Base-by-base conservation (phyloP, 2,113 vertebrate genomes). In the Hystrix cristata region DNA sequence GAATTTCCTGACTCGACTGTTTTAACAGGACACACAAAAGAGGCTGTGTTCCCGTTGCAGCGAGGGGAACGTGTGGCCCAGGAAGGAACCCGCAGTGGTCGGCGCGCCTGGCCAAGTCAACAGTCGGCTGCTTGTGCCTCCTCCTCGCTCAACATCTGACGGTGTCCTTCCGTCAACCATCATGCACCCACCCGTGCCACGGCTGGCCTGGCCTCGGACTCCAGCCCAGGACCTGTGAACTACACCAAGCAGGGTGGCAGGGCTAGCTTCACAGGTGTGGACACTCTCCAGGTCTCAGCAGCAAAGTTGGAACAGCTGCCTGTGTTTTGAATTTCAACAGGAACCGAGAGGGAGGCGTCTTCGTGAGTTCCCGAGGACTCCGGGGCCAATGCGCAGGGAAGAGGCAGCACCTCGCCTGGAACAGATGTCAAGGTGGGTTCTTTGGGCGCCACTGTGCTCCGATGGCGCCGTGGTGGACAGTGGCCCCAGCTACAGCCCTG, bases 1-100 rank as follows among this genome's bases (percentile, higher is more conserved):
- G 62, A 43, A n/a, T 43, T 87, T 88, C 96, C 87, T 67, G 95
- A 57, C 79, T 69, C 25, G n/a, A 23, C 29, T 31, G 72, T 67
- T 59, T 9, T 11, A 19, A 6, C 3, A 4, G 74, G 23, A 64
- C 55, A 57, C 78, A 64, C 69, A 80, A 72, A 69, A 60, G 5
- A 57, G 12, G 76, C 51, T 78, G 57, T 57, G 87, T 18, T 69
- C 62, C 15, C 0, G 3, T 1, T 7, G 38, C 8, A 38, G 25
- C 3, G 31, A 8, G 80, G 38, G 51, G 7, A 8, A 15, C 0
- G 4, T 3, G 0, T 1, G 13, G 78, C n/a, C 89, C 0, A 13
- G 29, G 18, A 31, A 15, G 59, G 88, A 23, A 71, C 29, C 31
- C 0, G 0, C 0, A 0, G 21, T 0, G 29, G 57, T 7, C 27